Conservation (phyloP, 2,113 vertebrate genomes). For the Girardinichthys multiradiatus region DNA sequence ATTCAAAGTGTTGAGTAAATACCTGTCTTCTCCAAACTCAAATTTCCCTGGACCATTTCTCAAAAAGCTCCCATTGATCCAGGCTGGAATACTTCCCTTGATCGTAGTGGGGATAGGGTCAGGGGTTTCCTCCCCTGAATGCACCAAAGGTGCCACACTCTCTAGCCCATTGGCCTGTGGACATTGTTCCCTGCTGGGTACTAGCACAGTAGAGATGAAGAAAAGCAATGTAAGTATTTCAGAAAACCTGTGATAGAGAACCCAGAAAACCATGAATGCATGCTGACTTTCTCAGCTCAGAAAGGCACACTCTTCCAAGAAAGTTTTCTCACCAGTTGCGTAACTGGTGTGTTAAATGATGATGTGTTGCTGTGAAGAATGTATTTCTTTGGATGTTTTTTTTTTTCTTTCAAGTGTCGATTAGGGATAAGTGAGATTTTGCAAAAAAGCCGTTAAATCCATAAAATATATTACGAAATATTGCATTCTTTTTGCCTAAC, state of each 20-base stretch:
- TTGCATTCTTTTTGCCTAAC: not conserved
- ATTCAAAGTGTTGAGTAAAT: slow-evolving; percentile 10
- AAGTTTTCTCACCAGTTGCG: not conserved
- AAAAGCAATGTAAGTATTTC: not conserved
- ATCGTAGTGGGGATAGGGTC: slow-evolving; percentile 78
- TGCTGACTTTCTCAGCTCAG: not conserved
- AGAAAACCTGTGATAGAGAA: not conserved
- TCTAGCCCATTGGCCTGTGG: slow-evolving; percentile 75
- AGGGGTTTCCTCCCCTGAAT: slow-evolving; percentile 83
- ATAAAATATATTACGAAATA: not conserved
- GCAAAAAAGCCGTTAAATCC: not conserved
- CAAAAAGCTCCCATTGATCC: slow-evolving; percentile 88
- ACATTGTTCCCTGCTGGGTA: slow-evolving; percentile 63
- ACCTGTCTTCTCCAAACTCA: slow-evolving; percentile 90
- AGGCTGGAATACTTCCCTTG: slow-evolving; percentile 84
- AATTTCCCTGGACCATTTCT: slow-evolving; percentile 92
- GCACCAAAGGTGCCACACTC: slow-evolving; percentile 79
- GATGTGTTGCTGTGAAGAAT: slow-evolving; percentile 4
- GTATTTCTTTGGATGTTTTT: not conserved
- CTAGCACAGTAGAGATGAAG: slow-evolving; percentile 32
- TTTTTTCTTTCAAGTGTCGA: slow-evolving; percentile 11
- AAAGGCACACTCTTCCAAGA: not conserved
- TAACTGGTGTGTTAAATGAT: not conserved
- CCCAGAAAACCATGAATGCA: too few relatives aligned
- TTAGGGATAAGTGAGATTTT: not conserved